These are phyloP conservation scores for Anguilla marmorata DNA, from an alignment of 2,797 vertebrate genomes.

Conservation along the genomic window DNA sequence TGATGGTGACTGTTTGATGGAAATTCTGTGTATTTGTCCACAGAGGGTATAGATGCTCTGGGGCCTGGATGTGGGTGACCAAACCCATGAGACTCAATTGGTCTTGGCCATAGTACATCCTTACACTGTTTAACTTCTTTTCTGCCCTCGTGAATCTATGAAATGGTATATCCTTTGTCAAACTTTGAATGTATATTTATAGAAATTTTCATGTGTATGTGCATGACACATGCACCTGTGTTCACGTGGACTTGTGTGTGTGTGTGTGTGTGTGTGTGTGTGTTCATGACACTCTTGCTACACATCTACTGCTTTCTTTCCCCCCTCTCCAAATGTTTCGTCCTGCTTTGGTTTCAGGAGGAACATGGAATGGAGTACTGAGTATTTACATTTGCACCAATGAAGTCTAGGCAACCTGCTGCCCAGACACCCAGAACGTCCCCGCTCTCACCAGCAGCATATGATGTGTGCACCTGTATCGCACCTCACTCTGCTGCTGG, in stretches of 20 bases:
- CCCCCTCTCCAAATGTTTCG: not conserved
- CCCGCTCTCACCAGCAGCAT: constrained; percentile 6
- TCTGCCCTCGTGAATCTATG: not conserved
- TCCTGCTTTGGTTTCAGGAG: constrained; percentile 55
- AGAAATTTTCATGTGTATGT: not conserved
- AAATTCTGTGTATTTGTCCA: not conserved
- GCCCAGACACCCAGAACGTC: constrained; percentile 53
- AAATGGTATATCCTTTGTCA: not conserved
- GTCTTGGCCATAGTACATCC: not conserved
- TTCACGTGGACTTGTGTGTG: not conserved
- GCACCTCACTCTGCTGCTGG: constrained; percentile 13
- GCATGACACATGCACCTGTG: not conserved
- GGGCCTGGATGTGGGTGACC: not conserved
- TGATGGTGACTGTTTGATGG: not conserved
- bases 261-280: not conserved
- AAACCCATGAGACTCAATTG: no score
- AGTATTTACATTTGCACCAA: constrained; percentile 70
- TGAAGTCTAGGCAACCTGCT: constrained; percentile 70
- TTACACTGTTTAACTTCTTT: not conserved
- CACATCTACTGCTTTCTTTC: constrained; percentile 12
- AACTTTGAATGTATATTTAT: not conserved
- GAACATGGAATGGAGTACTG: constrained; percentile 61
- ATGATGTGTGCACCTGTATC: not conserved
- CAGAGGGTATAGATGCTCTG: not conserved
- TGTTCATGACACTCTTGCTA: not conserved